Percentiles rank a stretch among this genome's conserved stretches.
Evolutionary conservation across 2,797 vertebrate species (phyloP).

Genomic region (Ctenopoma multispine): DNA sequence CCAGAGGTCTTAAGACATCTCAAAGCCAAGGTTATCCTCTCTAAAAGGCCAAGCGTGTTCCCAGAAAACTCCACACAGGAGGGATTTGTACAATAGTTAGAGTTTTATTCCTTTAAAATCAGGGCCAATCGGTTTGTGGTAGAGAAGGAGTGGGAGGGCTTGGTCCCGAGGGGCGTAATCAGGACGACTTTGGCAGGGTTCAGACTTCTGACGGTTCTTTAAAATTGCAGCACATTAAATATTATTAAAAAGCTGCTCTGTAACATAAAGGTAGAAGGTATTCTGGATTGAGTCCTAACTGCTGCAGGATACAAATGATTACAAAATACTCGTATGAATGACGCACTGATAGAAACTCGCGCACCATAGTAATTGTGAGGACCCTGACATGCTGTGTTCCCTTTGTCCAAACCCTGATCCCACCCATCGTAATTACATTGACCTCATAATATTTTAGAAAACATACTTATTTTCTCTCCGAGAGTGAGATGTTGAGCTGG

Average conservation of each 20-base stretch:
- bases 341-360: slow-evolving; percentile 13
- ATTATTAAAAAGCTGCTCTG: slow-evolving; percentile 72
- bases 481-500: too few species aligned
- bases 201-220: slow-evolving; percentile 72
- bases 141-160: not conserved
- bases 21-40: slow-evolving; percentile 57
- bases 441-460: too few species aligned
- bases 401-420: not conserved
- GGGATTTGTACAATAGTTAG: slow-evolving; percentile 57
- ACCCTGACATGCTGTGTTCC: not conserved
- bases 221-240: slow-evolving; percentile 72
- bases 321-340: slow-evolving; percentile 46
- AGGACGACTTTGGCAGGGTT: slow-evolving; percentile 62
- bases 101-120: slow-evolving; percentile 59
- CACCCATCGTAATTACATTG: not conserved
- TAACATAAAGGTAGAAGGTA: slow-evolving; percentile 51
- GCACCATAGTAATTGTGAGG: slow-evolving; percentile 23
- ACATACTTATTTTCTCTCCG: too few species aligned
- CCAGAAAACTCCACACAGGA: slow-evolving; percentile 60
- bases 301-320: slow-evolving; percentile 18
- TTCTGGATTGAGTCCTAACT: slow-evolving; percentile 50
- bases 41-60: slow-evolving; percentile 54
- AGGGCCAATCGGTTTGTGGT: slow-evolving; percentile 25
- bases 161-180: slow-evolving; percentile 69
- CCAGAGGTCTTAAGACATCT: slow-evolving; percentile 45